Base-by-base conservation (phyloP, 1,140 invertebrate genomes). In the Anastatus disparis region DNA sequence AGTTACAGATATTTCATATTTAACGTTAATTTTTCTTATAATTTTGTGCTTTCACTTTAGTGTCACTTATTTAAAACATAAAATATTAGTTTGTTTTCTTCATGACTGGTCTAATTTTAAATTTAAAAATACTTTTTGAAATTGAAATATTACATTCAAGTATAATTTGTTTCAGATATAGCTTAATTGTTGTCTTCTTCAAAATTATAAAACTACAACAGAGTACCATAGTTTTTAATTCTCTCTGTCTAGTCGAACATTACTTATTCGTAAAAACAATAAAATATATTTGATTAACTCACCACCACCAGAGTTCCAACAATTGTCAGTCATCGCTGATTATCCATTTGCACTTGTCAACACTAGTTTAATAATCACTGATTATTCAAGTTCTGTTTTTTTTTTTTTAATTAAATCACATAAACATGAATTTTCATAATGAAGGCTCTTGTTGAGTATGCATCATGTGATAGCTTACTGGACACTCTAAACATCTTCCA, bases 221-320 rank as follows among this genome's bases (percentile, higher is more conserved):
- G 67, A 70, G 59, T 63, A 70, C 68, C 59, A 63, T 12, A n/a
- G 17, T n/a, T 40, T 13, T 64, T 38, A 56, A 63, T 64, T 64
- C 40, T 64, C 52, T 64, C 52, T 64, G 42, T 56, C n/a, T 62
- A 62, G 35, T 62, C 20, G 38, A 62, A 38, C 15, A 52, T 0
- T 22, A 27, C 15, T 2, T 17, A 22, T 26, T 15, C 31, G 26
- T 35, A 15, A 35, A 40, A 20, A 17, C 20, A 72, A 1, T 20
- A 42, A 58, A 65, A 63, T 42, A 64, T 46, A 50, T 52, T 27
- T 38, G 50, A 55, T 9, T 55, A n/a, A 88, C 88, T 88, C 81
- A 89, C 88, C 88, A 86, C 88, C 88, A 87, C 88, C 88, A 84
- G 88, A 87, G 76, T 86, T 89, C 87, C 88, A 89, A 81, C 87